Conservation (phyloP, 2,888 invertebrate genomes). For the Sesamia inferens region DNA sequence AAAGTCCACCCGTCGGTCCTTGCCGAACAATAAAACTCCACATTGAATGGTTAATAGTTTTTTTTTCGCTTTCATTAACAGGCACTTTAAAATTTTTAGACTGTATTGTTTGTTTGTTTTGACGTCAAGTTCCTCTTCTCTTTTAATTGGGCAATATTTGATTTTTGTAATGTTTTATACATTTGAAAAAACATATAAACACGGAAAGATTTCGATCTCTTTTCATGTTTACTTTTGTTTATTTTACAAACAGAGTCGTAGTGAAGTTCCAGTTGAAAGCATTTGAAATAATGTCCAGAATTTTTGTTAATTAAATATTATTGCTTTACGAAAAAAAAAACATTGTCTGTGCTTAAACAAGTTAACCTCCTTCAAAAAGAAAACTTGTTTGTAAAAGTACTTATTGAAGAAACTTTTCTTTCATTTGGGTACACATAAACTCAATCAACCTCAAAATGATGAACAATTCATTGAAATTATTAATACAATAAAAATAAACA, state of each 20-base stretch:
- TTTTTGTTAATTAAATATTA: background rate
- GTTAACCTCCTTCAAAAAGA: no score
- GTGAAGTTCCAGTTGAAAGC: background rate
- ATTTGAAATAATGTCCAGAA: background rate
- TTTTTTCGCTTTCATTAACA: slow-evolving; percentile 73
- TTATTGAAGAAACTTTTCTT: background rate
- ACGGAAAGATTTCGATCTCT: background rate
- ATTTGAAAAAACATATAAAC: background rate
- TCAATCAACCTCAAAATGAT: background rate
- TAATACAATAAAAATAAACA: no score
- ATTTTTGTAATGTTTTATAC: slow-evolving; percentile 3
- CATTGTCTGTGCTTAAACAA: background rate
- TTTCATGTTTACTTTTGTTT: no score
- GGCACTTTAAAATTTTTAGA: slow-evolving; percentile 65
- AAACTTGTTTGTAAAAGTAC: no score
- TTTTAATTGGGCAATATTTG: slow-evolving; percentile 28
- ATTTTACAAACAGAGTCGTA: background rate
- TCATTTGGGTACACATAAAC: background rate
- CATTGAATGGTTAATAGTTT: slow-evolving; percentile 78
- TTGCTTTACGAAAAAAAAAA: background rate
- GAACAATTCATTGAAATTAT: background rate
- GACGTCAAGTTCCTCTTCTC: slow-evolving; percentile 25
- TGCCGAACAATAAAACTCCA: slow-evolving; percentile 83
- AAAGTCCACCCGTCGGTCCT: slow-evolving; percentile 84
- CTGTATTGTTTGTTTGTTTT: slow-evolving; percentile 46